These are phyloP conservation scores for Parotocinclus haroldoi DNA, from an alignment of 2,797 vertebrate species.

Conservation along the genomic window DNA sequence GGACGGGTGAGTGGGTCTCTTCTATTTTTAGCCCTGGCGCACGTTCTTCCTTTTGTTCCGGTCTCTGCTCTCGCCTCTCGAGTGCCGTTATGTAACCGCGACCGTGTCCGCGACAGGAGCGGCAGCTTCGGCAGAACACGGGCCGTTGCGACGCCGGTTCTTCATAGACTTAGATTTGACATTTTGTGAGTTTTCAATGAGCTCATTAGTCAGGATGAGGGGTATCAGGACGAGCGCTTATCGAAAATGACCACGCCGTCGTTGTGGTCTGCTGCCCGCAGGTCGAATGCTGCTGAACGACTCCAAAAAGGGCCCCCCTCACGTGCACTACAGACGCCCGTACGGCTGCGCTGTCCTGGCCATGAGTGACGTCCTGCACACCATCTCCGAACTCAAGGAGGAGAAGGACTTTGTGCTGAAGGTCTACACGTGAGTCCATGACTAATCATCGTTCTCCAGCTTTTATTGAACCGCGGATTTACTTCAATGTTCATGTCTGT, in stretches of 20 bases:
- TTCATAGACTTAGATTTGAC: too few relatives aligned
- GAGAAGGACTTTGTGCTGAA: constrained; percentile 99
- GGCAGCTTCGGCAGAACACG: too few relatives aligned
- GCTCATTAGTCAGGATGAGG: too few relatives aligned
- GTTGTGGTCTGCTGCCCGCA: constrained; percentile 47
- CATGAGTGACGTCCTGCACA: constrained; percentile 92
- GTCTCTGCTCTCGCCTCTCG: constrained; percentile 18
- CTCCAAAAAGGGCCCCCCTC: constrained; percentile 93
- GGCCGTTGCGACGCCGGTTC: too few relatives aligned
- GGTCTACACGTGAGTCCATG: constrained; percentile 92
- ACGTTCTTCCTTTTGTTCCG: constrained; percentile 1
- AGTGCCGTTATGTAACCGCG: constrained; percentile 31
- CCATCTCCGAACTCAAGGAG: constrained; percentile 92
- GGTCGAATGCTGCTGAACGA: constrained; percentile 97
- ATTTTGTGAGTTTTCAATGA: too few relatives aligned
- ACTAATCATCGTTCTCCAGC: neutral
- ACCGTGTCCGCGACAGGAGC: neutral
- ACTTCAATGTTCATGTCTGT: too few relatives aligned
- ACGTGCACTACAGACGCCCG: constrained; percentile 90
- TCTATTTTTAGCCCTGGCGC: neutral
- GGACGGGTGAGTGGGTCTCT: constrained; percentile 81
- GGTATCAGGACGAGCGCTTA: too few relatives aligned
- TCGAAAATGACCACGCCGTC: too few relatives aligned
- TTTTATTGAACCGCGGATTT: too few relatives aligned
- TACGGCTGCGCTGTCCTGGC: constrained; percentile 96